Conservation (phyloP, 1,140 invertebrate genomes). For the Hyles vespertilio region DNA sequence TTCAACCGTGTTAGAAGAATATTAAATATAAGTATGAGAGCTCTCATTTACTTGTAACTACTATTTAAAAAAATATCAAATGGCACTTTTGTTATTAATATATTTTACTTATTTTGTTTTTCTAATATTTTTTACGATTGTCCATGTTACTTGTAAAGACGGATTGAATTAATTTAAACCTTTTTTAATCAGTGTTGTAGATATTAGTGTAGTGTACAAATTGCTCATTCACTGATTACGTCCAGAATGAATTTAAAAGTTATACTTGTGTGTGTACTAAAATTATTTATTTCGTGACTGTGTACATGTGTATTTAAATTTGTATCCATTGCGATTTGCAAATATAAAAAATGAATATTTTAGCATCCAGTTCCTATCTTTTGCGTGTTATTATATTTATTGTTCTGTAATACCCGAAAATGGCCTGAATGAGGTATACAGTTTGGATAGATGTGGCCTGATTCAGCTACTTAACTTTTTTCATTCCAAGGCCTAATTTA, state of each 20-base stretch:
- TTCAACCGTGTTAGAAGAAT: constrained; percentile 54
- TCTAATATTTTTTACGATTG: neutral
- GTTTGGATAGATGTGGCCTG: no score
- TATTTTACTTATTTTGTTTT: constrained; percentile 6
- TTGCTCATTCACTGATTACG: constrained; percentile 21
- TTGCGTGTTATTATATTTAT: no score
- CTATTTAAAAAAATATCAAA: neutral
- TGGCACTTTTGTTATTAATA: constrained; percentile 1
- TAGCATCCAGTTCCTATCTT: no score
- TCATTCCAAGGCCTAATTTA: constrained; percentile 3
- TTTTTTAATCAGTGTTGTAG: constrained; percentile 1
- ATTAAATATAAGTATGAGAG: neutral
- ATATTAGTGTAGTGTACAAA: constrained; percentile 22
- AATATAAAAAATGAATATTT: no score
- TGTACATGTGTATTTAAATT: neutral
- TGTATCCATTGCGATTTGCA: neutral
- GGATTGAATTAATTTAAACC: neutral
- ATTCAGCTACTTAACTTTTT: neutral
- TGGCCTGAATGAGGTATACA: no score
- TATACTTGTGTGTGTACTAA: constrained; percentile 14
- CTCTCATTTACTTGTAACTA: no score
- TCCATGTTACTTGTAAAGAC: neutral
- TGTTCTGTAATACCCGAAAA: no score
- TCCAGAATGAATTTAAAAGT: constrained; percentile 24
- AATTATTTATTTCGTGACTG: constrained; percentile 29